Evolutionary conservation across 2,797 vertebrate genomes (phyloP).

Genomic region (Danio aesculapii): DNA sequence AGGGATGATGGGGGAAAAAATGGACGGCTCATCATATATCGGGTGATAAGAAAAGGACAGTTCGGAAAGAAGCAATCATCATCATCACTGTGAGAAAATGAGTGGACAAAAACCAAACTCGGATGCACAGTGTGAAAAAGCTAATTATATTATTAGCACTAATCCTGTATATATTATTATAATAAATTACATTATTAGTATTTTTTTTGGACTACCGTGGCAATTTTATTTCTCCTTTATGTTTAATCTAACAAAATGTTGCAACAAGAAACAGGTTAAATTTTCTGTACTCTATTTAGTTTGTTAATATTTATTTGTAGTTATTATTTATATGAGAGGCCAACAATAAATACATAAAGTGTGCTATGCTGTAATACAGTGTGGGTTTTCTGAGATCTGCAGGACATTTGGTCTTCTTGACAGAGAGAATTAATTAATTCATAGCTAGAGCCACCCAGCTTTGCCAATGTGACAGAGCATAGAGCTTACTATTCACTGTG

Average conservation of each 20-base stretch:
- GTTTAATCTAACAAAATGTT: too few species aligned
- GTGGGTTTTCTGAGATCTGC: constrained; percentile 3
- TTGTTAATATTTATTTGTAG: too few species aligned
- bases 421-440: constrained; percentile 33
- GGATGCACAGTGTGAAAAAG: background rate
- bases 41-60: constrained; percentile 11
- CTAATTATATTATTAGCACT: background rate
- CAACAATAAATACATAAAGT: background rate
- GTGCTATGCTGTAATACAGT: background rate
- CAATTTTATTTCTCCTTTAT: too few species aligned
- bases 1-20: constrained; percentile 31
- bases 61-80: background rate
- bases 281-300: too few species aligned
- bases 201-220: too few species aligned
- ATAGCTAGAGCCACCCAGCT: constrained; percentile 24
- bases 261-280: too few species aligned
- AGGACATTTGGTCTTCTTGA: constrained; percentile 29
- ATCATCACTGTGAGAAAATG: background rate
- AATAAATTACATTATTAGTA: too few species aligned
- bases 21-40: constrained; percentile 29
- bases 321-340: too few species aligned
- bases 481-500: background rate
- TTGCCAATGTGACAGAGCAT: constrained; percentile 20
- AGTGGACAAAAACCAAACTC: constrained; percentile 30
- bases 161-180: too few species aligned